Conservation (phyloP, 2,113 vertebrate genomes). For the Reinhardtius hippoglossoides region DNA sequence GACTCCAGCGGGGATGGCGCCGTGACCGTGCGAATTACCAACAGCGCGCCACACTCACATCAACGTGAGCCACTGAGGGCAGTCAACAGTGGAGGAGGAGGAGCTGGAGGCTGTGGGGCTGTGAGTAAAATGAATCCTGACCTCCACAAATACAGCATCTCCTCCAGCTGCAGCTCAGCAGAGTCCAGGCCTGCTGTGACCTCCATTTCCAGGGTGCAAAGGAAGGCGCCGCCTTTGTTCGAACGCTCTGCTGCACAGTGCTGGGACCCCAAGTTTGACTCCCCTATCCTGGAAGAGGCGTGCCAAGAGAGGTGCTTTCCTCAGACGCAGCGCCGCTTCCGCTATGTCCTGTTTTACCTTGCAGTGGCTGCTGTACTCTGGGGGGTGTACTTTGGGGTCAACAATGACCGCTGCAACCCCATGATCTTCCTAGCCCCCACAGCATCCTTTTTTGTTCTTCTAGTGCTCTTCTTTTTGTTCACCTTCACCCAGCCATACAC, state of each 20-base stretch:
- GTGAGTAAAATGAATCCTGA: conserved; percentile 82
- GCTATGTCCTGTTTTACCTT: conserved; percentile 94
- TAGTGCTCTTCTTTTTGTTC: conserved; percentile 89
- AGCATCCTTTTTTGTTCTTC: conserved; percentile 87
- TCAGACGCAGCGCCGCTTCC: conserved; percentile 94
- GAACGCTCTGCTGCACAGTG: conserved; percentile 94
- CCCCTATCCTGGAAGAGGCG: conserved; percentile 93
- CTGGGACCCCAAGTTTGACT: conserved; percentile 98
- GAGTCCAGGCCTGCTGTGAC: conserved; percentile 85
- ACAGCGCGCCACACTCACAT: conserved; percentile 65
- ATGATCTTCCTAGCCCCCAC: conserved; percentile 86
- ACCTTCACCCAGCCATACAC: conserved; percentile 92
- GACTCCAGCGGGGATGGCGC: conserved; percentile 88
- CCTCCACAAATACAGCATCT: conserved; percentile 95
- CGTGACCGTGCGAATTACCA: conserved; percentile 88
- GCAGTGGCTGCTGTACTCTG: conserved; percentile 89
- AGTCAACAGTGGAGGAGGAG: conserved; percentile 38
- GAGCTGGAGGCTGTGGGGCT: conserved; percentile 25
- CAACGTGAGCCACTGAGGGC: conserved; percentile 61
- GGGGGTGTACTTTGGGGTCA: conserved; percentile 90
- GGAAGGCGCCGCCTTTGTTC: conserved; percentile 91
- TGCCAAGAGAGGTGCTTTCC: conserved; percentile 97
- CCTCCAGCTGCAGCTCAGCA: conserved; percentile 94
- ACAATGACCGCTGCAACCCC: conserved; percentile 82
- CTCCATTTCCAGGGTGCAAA: conserved; percentile 74